phyloP scores from a whole-genome alignment of 2,888 invertebrate species.

The Apotomis turbidana region DNA sequence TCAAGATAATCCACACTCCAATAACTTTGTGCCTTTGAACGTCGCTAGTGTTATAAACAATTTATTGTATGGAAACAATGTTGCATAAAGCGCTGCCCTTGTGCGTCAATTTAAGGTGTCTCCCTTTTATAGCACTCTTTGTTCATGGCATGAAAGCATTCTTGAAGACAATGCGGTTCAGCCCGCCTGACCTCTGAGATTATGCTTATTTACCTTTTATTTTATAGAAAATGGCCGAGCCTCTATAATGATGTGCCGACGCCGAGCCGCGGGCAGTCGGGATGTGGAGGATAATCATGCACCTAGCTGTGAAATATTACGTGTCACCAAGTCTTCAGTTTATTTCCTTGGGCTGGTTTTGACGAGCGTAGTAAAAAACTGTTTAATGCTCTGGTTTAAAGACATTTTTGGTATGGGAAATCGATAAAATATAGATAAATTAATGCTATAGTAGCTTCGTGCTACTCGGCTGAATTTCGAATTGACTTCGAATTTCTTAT shows the following conservation, averaged over 20 bases:
- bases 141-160: conserved; percentile 57
- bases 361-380: not conserved
- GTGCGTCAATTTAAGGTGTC: conserved; percentile 67
- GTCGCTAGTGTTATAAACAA: conserved; percentile 20
- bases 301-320: conserved; percentile 6
- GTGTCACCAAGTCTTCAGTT: conserved; percentile 2
- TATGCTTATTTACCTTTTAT: conserved; percentile 72
- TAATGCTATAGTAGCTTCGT: no score
- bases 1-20: conserved; percentile 1
- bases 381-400: not conserved
- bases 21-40: not conserved
- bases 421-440: no score
- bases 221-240: conserved; percentile 64
- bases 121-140: conserved; percentile 49
- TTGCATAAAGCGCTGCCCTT: conserved; percentile 60
- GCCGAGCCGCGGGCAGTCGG: not conserved
- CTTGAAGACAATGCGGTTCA: conserved; percentile 68
- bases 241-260: conserved; percentile 36
- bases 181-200: conserved; percentile 69
- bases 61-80: conserved; percentile 53
- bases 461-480: no score
- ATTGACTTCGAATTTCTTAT: no score
- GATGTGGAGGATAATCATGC: not conserved
- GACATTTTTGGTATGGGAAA: not conserved
- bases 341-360: conserved; percentile 1